A percentile compares a stretch with the other conserved stretches of the same genome.
phyloP scores from a whole-genome alignment of 2,797 vertebrate genomes.

The Thripadectes ignobilis region DNA sequence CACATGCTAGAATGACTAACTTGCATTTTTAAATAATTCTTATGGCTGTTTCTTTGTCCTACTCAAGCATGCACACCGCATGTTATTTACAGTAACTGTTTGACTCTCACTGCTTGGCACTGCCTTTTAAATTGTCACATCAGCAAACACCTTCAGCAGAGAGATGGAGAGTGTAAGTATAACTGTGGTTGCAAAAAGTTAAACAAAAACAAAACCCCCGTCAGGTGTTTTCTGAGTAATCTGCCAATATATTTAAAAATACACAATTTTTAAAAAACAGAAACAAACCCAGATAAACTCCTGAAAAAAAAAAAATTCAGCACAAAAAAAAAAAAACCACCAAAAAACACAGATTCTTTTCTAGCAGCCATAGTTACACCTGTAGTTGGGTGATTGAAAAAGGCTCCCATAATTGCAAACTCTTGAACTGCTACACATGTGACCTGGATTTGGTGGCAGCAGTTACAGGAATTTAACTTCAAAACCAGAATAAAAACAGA shows the following conservation, averaged over 20 bases:
- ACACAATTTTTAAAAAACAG: background rate
- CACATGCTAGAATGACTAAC: background rate
- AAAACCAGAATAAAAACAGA: background rate
- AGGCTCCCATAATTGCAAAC: background rate
- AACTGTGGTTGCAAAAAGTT: background rate
- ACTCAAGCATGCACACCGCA: background rate
- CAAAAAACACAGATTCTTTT: background rate
- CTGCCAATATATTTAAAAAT: background rate
- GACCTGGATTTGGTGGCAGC: background rate
- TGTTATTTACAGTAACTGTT: background rate
- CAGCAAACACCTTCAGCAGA: constrained; percentile 21
- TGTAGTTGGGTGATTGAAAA: background rate
- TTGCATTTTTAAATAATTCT: background rate
- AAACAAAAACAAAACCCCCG: background rate
- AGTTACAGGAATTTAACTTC: constrained; percentile 14
- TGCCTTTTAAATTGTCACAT: constrained; percentile 20
- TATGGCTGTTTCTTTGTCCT: background rate
- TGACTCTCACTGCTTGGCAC: background rate
- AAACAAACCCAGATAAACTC: background rate
- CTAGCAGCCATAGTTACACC: background rate
- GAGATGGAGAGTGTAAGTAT: background rate
- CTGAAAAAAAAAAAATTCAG: background rate
- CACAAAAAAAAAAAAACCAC: background rate
- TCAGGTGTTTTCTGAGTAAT: background rate
- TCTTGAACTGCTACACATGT: background rate